Conservation (phyloP, 2,888 invertebrate species). For the Serripes groenlandicus region DNA sequence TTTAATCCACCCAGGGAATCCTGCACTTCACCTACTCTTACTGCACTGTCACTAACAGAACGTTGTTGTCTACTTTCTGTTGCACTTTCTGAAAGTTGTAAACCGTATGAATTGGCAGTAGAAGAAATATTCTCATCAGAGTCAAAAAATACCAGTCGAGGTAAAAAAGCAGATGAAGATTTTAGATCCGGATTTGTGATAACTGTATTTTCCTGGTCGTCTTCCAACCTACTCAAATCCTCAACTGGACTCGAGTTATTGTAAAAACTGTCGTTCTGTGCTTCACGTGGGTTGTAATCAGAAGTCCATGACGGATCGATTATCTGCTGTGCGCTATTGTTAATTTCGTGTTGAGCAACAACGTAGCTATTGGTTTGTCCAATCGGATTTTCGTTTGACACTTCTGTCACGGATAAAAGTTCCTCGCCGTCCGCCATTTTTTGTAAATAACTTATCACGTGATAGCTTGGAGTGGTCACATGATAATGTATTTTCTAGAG, state of each 20-base stretch:
- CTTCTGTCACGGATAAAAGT: constrained; percentile 20
- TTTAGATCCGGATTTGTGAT: constrained; percentile 4
- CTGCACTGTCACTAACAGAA: constrained; percentile 28
- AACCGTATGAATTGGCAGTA: background rate
- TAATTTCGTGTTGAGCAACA: background rate
- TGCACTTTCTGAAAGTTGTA: background rate
- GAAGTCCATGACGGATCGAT: background rate
- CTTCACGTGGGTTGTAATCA: constrained; percentile 13
- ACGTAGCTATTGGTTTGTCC: constrained; percentile 10
- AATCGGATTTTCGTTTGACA: constrained; percentile 24
- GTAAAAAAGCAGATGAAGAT: constrained; percentile 12
- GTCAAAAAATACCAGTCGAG: constrained; percentile 52
- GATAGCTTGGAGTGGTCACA: background rate
- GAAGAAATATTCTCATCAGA: constrained; percentile 46
- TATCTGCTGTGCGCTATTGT: constrained; percentile 13
- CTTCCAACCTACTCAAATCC: constrained; percentile 9
- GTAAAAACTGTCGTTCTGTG: background rate
- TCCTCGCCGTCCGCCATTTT: constrained; percentile 39
- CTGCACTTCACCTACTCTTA: background rate
- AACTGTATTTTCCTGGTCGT: constrained; percentile 42
- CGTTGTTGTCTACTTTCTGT: constrained; percentile 9
- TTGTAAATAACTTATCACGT: background rate
- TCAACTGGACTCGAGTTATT: background rate
- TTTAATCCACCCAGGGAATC: background rate
- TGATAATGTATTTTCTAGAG: background rate